Conservation (phyloP, 1,140 invertebrate genomes). For the Anastrepha obliqua region DNA sequence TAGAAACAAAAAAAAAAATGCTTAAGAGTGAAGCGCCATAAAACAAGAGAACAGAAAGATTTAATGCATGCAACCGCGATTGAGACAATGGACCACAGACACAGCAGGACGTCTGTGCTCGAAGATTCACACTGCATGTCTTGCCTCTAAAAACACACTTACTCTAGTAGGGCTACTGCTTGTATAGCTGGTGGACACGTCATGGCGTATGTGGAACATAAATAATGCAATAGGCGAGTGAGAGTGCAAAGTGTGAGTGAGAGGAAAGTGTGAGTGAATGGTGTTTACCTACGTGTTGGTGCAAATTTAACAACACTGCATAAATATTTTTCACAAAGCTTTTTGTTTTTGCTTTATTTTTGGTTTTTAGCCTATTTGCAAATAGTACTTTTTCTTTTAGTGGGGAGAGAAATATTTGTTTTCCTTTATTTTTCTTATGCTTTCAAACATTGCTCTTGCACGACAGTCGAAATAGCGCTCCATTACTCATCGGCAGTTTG, state of each 20-base stretch:
- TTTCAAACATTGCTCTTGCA: background rate
- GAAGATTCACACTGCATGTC: conserved; percentile 18
- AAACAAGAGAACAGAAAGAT: background rate
- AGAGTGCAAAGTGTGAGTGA: background rate
- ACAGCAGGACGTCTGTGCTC: background rate
- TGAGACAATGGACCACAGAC: conserved; percentile 43
- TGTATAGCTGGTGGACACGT: background rate
- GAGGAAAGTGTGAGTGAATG: background rate
- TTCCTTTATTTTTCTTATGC: background rate
- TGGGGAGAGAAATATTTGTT: background rate
- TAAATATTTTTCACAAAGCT: background rate
- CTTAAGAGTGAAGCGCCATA: background rate
- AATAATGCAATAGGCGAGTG: conserved; percentile 45
- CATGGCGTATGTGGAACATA: conserved; percentile 49
- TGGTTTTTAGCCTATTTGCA: background rate
- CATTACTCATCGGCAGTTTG: background rate
- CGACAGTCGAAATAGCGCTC: conserved; percentile 12
- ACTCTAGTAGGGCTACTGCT: background rate
- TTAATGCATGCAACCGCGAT: conserved; percentile 39
- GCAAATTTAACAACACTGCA: background rate
- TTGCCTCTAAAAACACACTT: background rate
- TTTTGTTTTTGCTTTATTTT: background rate
- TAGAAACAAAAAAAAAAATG: background rate
- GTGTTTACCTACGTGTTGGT: background rate
- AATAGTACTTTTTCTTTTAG: background rate